Evolutionary conservation across 2,888 invertebrate genomes (phyloP), one percentile per base, ranked within the genome.

Genomic region (Chymomyza procnemis): DNA sequence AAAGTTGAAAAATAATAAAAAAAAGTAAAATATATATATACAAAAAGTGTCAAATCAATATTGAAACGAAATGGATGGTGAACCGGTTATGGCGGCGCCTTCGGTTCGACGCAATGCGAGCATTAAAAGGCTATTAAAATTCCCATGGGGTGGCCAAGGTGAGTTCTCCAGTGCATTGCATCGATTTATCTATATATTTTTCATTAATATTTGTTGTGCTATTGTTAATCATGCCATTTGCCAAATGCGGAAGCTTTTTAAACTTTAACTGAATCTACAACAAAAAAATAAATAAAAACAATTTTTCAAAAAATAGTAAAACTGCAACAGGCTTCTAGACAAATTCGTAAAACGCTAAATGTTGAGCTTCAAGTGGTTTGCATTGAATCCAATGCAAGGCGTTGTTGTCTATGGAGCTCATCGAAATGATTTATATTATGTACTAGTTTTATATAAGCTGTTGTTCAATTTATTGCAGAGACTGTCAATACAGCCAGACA

Each of bases 91-190:
- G 67, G 75, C 86, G 69, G 80, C 87, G 56, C 88, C 87, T 61
- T 74, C 87, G 30, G 90, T 90, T 61, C 89, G 90, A 56, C 80
- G 90, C 55, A 90, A 89, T 87, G 88, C 90, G 52, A 90, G 90
- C 75, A 88, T 90, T 55, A 90, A 90, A 65, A 80, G 88, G 67
- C 78, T 90, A 61, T 74, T 90, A 18, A 89, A 88, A 73, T 83
- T 90, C 50, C 87, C 89, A 41, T 90, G 90, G 90, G 89, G 89
- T 67, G 88, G 88, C 55, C 86, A 88, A 88, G 90, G 89, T 89
- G 87, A 87, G 89, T 73, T 64, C 69, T 66, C 26, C 58, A 54
- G 48, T 12, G 18, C 16, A 26, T 9, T 50, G 50, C 8, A 16
- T 52, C 16, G 41, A 54, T 61, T 41, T 55, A 64, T 55, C 63